Evolutionary conservation across 2,797 vertebrate species (phyloP).

Genomic region (Erithacus rubecula): DNA sequence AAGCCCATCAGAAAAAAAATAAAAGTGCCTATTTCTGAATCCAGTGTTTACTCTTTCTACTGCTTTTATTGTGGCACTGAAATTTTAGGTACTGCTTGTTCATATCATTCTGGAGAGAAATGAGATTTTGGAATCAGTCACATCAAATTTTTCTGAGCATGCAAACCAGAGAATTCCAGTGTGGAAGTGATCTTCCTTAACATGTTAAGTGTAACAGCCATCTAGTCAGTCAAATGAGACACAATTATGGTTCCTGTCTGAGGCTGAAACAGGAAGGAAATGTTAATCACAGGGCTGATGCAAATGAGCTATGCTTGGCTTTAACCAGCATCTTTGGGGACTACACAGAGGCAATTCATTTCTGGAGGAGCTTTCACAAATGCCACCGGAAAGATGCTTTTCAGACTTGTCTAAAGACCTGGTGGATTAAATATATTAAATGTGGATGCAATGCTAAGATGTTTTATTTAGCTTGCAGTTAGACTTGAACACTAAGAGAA

Average conservation of each 20-base stretch:
- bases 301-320: background rate
- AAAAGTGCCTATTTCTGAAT: background rate
- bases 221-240: background rate
- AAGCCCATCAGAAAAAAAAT: background rate
- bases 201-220: background rate
- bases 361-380: background rate
- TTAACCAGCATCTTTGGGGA: background rate
- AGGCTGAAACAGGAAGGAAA: constrained; percentile 51
- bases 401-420: background rate
- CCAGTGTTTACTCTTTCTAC: background rate
- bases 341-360: constrained; percentile 8
- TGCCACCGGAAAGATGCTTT: background rate
- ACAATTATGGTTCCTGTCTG: constrained; percentile 14
- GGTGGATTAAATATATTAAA: background rate
- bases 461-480: background rate
- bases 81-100: background rate
- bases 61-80: background rate
- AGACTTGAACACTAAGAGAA: background rate
- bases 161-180: background rate
- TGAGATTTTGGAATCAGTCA: background rate
- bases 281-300: background rate
- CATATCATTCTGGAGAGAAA: background rate
- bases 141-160: background rate
- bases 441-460: background rate
- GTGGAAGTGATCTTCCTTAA: background rate